Evolutionary conservation across 1,140 invertebrate genomes (phyloP).

Genomic region (Heliconius nattereri): DNA sequence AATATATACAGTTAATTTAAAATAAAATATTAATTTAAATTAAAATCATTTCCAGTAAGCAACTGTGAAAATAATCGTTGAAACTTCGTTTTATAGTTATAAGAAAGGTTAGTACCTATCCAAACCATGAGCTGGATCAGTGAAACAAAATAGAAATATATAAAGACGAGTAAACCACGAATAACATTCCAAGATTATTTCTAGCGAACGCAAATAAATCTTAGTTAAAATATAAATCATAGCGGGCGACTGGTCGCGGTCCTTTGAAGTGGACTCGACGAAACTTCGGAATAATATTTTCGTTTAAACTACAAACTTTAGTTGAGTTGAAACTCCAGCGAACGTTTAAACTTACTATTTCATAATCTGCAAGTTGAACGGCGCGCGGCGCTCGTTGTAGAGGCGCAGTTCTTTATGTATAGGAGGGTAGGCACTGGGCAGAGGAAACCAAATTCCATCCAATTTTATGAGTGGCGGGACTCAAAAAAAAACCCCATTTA

Average conservation of each 20-base stretch:
- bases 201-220: neutral
- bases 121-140: neutral
- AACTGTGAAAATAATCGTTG: too few relatives aligned
- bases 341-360: constrained; percentile 5
- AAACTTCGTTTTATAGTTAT: too few relatives aligned
- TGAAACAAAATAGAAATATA: neutral
- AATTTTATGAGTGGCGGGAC: too few relatives aligned
- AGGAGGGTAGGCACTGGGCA: too few relatives aligned
- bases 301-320: constrained; percentile 5
- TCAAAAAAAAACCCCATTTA: too few relatives aligned
- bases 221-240: neutral
- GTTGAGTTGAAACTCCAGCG: neutral
- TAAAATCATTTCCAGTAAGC: too few relatives aligned
- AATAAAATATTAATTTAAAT: too few relatives aligned
- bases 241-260: neutral
- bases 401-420: neutral
- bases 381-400: neutral
- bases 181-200: neutral
- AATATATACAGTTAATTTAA: too few relatives aligned
- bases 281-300: constrained; percentile 10
- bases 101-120: too few relatives aligned
- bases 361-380: neutral
- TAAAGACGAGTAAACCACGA: neutral
- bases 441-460: too few relatives aligned
- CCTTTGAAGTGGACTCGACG: constrained; percentile 7